A percentile compares a stretch with the other conserved stretches of the same genome.
Evolutionary conservation across 2,888 invertebrate genomes (phyloP).

Genomic region (Sussaba pulchella): DNA sequence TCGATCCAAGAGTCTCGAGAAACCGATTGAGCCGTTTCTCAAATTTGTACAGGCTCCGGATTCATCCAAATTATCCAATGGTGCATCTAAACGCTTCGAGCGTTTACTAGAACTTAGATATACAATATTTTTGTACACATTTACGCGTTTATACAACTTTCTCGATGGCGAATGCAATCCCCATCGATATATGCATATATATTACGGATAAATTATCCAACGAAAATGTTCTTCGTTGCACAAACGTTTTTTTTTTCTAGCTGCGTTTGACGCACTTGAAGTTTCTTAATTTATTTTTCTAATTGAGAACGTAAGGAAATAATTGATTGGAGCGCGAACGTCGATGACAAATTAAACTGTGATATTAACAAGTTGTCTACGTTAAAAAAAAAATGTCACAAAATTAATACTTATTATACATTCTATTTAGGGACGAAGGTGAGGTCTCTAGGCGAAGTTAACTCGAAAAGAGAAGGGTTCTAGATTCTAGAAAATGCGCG

Average conservation of each 20-base stretch:
- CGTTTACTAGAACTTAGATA: conserved; percentile 6
- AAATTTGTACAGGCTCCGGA: background rate
- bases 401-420: background rate
- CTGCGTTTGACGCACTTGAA: background rate
- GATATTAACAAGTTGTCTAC: background rate
- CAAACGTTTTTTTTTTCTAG: conserved; percentile 3
- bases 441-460: background rate
- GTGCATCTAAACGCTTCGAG: background rate
- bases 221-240: background rate
- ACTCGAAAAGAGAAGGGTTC: background rate
- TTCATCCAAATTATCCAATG: background rate
- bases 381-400: background rate
- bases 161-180: too few relatives aligned
- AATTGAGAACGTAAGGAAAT: background rate
- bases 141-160: too few relatives aligned
- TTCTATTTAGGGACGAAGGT: background rate
- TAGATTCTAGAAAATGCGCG: background rate
- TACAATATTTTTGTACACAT: conserved; percentile 18
- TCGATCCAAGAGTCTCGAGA: background rate
- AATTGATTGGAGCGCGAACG: background rate
- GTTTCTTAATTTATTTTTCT: background rate
- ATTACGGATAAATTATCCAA: background rate
- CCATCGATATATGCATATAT: background rate
- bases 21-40: background rate
- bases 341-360: conserved; percentile 6